Base-by-base conservation (phyloP, 2,797 vertebrate genomes). In the Eulemur rubriventer region DNA sequence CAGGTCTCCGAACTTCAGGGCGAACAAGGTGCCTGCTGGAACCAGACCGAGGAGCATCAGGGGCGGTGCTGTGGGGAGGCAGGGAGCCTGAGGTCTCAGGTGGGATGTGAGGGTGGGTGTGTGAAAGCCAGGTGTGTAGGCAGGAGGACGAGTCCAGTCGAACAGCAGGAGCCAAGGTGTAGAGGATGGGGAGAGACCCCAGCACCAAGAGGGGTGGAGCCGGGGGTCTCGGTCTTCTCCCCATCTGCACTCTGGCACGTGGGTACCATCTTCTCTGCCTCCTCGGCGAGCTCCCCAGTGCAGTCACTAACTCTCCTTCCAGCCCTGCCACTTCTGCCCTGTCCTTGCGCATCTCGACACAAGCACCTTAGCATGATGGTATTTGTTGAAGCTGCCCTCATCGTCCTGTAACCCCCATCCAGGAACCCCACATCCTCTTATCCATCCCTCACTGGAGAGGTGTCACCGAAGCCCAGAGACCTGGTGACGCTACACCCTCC, bases 401-500 rank as follows among this genome's bases (percentile, higher is more conserved):
- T 33, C 20, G 41, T 50, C 61, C 8, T 14, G 24, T 35, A 50
- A 1, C 33, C 43, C 2, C 2, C 67, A 8, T 41, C 41, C 26
- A 3, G 46, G 8, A 33, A 12, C 28, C 18, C 5, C 28, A 4
- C 50, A 6, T 4, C n/a, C 30, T 18, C 50, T 13, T 86, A 48
- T 22, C 35, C 30, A 0, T 48, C 24, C 48, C 41, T 41, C 55
- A 12, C 2, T 10, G 17, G 91, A 24, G 13, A 48, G 20, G 70
- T n/a, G 26, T 18, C 20, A 18, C 61, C 43, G 50, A 35, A 79
- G n/a, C 41, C 50, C 50, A 38, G 83, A 24, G 26, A 35, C 50
- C 50, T 0, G 2, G 86, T 10, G 43, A 10, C 13, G 9, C 18
- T 13, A 1, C 18, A 73, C 8, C n/a, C 52, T 41, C 22, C 35